Percentiles rank a stretch among this genome's conserved stretches.
phyloP scores from a whole-genome alignment of 1,140 invertebrate species.

The Sweltsa coloradensis region DNA sequence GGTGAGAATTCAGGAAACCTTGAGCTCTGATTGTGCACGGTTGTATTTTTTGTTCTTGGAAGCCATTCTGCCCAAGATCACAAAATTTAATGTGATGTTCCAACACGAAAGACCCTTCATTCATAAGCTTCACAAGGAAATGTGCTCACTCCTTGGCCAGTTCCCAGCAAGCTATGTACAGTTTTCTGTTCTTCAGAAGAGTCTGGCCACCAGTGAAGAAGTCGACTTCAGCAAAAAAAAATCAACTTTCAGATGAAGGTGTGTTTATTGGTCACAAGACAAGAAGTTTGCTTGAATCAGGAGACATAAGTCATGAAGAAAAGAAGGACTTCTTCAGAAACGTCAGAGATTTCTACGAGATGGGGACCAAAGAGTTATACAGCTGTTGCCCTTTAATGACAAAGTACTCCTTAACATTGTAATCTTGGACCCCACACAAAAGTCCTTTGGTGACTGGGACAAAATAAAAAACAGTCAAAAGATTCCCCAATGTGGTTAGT shows the following conservation, averaged over 20 bases:
- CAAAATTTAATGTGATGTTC: background rate
- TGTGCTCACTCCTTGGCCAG: background rate
- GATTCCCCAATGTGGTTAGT: background rate
- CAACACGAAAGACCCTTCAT: slow-evolving; percentile 1
- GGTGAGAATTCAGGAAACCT: background rate
- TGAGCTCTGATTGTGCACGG: background rate
- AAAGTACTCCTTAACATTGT: background rate
- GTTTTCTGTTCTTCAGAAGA: background rate
- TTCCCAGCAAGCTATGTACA: background rate
- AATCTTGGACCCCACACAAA: background rate
- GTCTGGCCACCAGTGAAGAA: background rate
- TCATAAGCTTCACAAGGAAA: background rate
- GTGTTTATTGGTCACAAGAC: background rate
- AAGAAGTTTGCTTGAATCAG: background rate
- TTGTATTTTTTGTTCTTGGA: background rate
- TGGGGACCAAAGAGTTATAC: background rate
- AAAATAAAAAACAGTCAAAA: background rate
- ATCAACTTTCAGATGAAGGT: background rate
- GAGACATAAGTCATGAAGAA: background rate
- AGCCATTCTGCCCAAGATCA: background rate
- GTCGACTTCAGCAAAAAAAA: background rate
- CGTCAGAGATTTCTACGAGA: background rate
- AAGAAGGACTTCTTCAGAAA: slow-evolving; percentile 2
- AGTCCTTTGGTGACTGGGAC: background rate
- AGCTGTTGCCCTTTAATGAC: background rate